phyloP scores from a whole-genome alignment of 2,113 vertebrate species.

The Leucopternis melanops region DNA sequence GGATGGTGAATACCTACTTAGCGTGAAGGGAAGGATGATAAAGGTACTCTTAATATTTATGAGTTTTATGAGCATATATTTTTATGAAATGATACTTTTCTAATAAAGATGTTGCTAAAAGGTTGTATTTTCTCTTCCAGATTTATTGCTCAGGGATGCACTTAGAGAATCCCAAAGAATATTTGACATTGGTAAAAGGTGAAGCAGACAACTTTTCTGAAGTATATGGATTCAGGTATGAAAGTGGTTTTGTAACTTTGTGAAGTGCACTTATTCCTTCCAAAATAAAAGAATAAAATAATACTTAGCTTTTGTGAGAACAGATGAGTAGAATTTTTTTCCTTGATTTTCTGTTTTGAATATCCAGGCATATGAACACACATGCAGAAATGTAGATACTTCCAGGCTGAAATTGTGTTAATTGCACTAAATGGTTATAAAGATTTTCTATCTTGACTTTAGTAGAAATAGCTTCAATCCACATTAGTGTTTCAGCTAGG shows the following conservation, averaged over 20 bases:
- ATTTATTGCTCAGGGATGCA: conserved; percentile 91
- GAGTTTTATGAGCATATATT: background rate
- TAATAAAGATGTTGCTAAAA: conserved; percentile 5
- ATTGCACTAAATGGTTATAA: background rate
- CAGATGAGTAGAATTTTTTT: background rate
- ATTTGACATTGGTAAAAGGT: conserved; percentile 84
- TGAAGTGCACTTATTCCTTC: background rate
- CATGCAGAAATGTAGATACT: background rate
- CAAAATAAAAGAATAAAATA: background rate
- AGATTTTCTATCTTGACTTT: background rate
- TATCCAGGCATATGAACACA: background rate
- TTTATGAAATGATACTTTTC: background rate
- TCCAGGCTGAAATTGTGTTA: background rate
- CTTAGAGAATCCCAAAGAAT: conserved; percentile 85
- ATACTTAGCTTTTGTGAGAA: background rate
- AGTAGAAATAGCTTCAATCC: background rate
- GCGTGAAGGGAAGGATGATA: conserved; percentile 79
- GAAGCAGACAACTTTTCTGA: conserved; percentile 96
- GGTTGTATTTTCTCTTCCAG: conserved; percentile 64
- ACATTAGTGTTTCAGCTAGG: background rate
- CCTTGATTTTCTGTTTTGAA: background rate
- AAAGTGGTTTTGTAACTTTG: background rate
- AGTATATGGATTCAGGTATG: conserved; percentile 87
- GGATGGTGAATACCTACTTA: conserved; percentile 87
- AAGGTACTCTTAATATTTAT: conserved; percentile 76